Evolutionary conservation across 2,888 invertebrate species (phyloP).

Genomic region (Drosophila borealis): DNA sequence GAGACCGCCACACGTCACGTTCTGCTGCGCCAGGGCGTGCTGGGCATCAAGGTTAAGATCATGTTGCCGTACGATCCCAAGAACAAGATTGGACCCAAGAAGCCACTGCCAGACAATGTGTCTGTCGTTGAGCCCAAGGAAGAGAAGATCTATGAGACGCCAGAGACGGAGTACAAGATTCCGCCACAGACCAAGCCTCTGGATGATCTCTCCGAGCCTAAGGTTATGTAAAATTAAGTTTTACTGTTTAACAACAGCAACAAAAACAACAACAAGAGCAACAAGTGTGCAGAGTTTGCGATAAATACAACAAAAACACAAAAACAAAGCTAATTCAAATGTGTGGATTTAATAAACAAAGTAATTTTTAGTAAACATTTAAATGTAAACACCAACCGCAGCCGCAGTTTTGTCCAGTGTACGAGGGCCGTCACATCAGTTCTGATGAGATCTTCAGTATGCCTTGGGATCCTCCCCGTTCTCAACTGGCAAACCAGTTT

Average conservation of each 20-base stretch:
- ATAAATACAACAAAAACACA: constrained; percentile 67
- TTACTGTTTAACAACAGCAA: constrained; percentile 59
- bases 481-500: constrained; percentile 47
- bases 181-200: constrained; percentile 82
- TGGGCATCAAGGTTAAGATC: constrained; percentile 96
- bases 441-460: background rate
- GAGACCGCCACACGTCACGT: constrained; percentile 99
- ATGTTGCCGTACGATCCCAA: constrained; percentile 99
- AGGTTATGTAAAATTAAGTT: constrained; percentile 81
- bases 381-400: constrained; percentile 32
- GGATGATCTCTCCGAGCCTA: constrained; percentile 81
- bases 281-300: constrained; percentile 57
- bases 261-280: constrained; percentile 47
- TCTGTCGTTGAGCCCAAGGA: constrained; percentile 99
- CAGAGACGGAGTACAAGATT: constrained; percentile 85
- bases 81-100: constrained; percentile 99
- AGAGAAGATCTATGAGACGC: constrained; percentile 88
- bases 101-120: constrained; percentile 98
- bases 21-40: constrained; percentile 94
- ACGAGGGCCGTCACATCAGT: constrained; percentile 49
- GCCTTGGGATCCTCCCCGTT: background rate
- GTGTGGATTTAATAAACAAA: constrained; percentile 60
- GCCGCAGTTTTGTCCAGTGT: constrained; percentile 52
- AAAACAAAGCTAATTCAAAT: constrained; percentile 52
- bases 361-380: constrained; percentile 56